Evolutionary conservation across 30 jellyfish, hydroid and myxozoan species (phyloP), one percentile per base, ranked within the genome.

Genomic region (Aurelia aurita complex sp. Pacific): DNA sequence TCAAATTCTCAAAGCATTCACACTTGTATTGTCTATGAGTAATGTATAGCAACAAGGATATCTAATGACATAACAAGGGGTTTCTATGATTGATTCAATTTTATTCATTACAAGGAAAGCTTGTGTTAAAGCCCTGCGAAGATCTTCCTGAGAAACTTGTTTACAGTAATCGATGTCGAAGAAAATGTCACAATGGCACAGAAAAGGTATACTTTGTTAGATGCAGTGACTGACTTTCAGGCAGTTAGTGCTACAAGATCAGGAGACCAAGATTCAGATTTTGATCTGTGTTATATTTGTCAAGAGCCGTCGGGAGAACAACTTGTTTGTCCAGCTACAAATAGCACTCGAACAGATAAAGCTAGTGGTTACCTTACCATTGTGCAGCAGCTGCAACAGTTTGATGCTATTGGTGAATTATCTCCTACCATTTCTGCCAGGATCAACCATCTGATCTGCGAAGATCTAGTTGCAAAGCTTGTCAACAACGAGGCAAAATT

Each of bases 221-320:
- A 72, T 51, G 82, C 82, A 72, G 35, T 67, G n/a, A 72, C 64
- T 32, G 82, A 72, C 40, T 72, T 72, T 72, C 82, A 72, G 51
- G 32, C 19, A 32, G 82, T 51, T 32, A 51, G 40, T 72, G 69
- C 82, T 5, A 5, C 36, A 10, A 51, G 36, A 72, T 42, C 82
- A 72, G 82, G 8, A 32, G 4, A 16, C 35, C 17, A 17, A 29
- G 82, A 35, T 12, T 72, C 19, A 11, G 18, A 72, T 42, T 72
- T 13, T 23, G 67, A 72, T 40, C 9, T 51, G 51, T 72, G 82
- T 40, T 72, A 5, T 40, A 72, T 72, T 72, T 72, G 82, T 40
- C 82, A 40, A 42, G 69, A 72, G 67, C 34, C 11, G 51, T 40
- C n/a, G 0, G 64, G 67, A 23, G 82, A 72, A 18, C 18, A 23